Evolutionary conservation across 2,888 invertebrate species (phyloP).

Genomic region (Ochropleura plecta): DNA sequence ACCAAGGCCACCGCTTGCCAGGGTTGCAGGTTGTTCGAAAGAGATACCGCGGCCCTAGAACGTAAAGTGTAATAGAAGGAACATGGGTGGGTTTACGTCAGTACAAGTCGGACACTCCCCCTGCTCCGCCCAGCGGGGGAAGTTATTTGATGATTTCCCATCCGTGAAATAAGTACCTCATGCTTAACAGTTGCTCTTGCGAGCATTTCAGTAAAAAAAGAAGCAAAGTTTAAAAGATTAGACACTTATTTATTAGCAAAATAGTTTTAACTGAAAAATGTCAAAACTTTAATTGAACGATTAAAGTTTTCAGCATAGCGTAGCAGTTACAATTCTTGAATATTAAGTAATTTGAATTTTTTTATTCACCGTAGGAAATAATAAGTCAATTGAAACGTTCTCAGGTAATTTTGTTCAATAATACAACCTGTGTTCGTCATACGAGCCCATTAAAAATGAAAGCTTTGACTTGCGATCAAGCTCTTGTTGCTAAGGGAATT

Average conservation of each 20-base stretch:
- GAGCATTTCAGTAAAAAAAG: too few relatives aligned
- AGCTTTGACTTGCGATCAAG: not conserved
- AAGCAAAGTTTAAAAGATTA: not conserved
- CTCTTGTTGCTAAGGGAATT: not conserved
- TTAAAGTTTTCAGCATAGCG: not conserved
- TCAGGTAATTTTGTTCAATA: not conserved
- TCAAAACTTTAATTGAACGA: not conserved
- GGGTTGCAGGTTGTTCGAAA: too few relatives aligned
- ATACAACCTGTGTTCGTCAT: not conserved
- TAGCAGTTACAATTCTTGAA: not conserved
- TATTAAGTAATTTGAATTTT: not conserved
- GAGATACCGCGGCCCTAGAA: too few relatives aligned
- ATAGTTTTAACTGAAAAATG: not conserved
- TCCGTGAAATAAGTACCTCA: too few relatives aligned
- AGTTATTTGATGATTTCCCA: too few relatives aligned
- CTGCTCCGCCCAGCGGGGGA: too few relatives aligned
- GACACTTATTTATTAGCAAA: not conserved
- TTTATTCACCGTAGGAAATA: not conserved
- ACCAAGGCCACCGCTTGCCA: too few relatives aligned
- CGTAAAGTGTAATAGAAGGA: too few relatives aligned
- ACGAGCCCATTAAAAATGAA: not conserved
- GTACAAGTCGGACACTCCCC: too few relatives aligned
- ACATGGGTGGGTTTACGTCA: too few relatives aligned
- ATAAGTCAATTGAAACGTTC: not conserved
- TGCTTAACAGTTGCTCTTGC: too few relatives aligned